Evolutionary conservation across 2,113 vertebrate genomes (phyloP).

Genomic region (Kobus ellipsiprymnus): DNA sequence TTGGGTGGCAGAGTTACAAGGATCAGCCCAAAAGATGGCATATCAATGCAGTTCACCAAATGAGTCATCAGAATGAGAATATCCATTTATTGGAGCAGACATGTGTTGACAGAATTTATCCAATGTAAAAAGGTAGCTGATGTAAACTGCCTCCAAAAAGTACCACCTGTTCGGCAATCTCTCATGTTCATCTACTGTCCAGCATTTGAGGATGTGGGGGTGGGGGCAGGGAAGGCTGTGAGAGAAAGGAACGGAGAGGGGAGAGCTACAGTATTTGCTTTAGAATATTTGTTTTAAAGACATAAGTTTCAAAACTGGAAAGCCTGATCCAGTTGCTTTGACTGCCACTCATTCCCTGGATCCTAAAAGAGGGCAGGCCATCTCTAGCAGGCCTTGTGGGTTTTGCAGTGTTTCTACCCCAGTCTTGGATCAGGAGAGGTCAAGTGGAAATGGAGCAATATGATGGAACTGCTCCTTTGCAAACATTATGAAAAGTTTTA

Average conservation of each 20-base stretch:
- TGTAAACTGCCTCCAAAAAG: not conserved
- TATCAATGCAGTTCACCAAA: not conserved
- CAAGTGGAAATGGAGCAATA: not conserved
- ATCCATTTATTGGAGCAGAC: not conserved
- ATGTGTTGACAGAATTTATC: not conserved
- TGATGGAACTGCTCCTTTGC: not conserved
- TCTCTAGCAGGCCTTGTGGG: fast-evolving
- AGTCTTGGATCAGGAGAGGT: not conserved
- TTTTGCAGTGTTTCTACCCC: not conserved
- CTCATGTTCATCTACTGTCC: not conserved
- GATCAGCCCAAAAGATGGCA: not conserved
- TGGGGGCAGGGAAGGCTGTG: fast-evolving
- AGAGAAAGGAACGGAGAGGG: not conserved
- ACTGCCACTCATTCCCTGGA: not conserved
- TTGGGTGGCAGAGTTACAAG: not conserved
- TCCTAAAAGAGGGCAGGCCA: not conserved
- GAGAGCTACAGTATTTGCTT: not conserved
- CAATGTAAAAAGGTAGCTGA: not conserved
- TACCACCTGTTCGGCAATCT: not conserved
- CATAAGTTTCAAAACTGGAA: not conserved
- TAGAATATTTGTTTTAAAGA: not conserved
- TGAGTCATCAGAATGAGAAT: not conserved
- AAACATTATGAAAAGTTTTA: not conserved
- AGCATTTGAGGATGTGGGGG: not conserved
- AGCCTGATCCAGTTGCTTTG: not conserved